Evolutionary conservation across 2,888 invertebrate species (phyloP).

Genomic region (Drosophila setosimentum): DNA sequence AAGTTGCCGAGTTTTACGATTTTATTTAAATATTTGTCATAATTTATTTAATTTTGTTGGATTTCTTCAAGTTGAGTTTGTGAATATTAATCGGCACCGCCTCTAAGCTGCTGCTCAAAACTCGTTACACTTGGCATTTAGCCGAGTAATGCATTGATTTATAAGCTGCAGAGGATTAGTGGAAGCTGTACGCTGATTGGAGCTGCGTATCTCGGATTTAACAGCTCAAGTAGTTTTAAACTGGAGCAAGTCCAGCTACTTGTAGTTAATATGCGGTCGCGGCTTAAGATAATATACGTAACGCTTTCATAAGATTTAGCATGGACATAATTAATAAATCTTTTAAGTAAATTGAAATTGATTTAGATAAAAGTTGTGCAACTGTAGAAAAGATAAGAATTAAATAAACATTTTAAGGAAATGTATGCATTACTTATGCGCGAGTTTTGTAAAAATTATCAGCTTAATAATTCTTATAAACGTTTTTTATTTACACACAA

Average conservation of each 20-base stretch:
- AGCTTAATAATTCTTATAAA: neutral
- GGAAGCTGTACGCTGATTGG: constrained; percentile 35
- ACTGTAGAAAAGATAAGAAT: neutral
- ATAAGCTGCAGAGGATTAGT: constrained; percentile 30
- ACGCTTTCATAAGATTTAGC: neutral
- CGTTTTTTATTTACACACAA: neutral
- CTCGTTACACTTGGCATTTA: constrained; percentile 51
- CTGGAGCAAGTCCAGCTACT: constrained; percentile 34
- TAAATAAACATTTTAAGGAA: too few relatives aligned
- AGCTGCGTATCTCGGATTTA: constrained; percentile 22
- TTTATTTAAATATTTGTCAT: constrained; percentile 70
- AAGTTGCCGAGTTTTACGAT: constrained; percentile 19
- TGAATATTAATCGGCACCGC: constrained; percentile 11
- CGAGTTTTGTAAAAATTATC: neutral
- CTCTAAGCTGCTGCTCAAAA: constrained; percentile 28
- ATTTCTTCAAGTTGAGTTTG: constrained; percentile 55
- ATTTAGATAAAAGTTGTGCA: neutral
- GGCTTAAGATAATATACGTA: constrained; percentile 22
- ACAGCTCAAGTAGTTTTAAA: constrained; percentile 15
- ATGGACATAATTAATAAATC: neutral
- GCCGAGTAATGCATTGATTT: constrained; percentile 42
- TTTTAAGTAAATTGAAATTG: neutral
- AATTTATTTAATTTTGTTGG: constrained; percentile 71
- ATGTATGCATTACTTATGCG: neutral
- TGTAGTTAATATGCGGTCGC: constrained; percentile 12